These are phyloP conservation scores for Caprella mutica DNA, from an alignment of 2,888 invertebrate genomes.

Conservation along the genomic window DNA sequence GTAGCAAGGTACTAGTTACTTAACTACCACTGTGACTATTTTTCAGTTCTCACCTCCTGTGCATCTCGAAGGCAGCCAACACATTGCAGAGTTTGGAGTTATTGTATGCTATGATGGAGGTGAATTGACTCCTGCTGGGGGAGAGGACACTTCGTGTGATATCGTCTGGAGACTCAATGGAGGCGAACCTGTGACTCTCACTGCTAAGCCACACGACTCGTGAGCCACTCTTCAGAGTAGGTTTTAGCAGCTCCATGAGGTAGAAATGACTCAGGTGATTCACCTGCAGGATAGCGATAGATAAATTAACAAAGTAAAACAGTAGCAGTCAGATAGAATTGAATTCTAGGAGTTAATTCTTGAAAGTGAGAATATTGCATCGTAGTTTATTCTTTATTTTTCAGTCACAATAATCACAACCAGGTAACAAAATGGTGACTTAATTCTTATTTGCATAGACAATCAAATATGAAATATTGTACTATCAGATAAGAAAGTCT, in stretches of 20 bases:
- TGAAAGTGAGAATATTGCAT: too few relatives aligned
- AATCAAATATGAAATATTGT: too few relatives aligned
- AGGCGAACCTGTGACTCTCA: slow-evolving; percentile 55
- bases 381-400: too few relatives aligned
- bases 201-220: slow-evolving; percentile 78
- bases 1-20: too few relatives aligned
- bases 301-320: slow-evolving; percentile 38
- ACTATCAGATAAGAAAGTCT: too few relatives aligned
- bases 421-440: too few relatives aligned
- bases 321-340: slow-evolving; percentile 3
- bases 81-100: slow-evolving; percentile 81
- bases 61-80: slow-evolving; percentile 65
- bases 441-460: too few relatives aligned
- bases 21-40: too few relatives aligned
- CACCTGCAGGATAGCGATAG: too few relatives aligned
- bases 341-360: too few relatives aligned
- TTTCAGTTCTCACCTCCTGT: too few relatives aligned
- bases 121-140: slow-evolving; percentile 55
- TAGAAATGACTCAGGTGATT: slow-evolving; percentile 76
- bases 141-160: slow-evolving; percentile 49
- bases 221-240: slow-evolving; percentile 53
- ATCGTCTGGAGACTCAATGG: slow-evolving; percentile 42
- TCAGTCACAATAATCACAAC: too few relatives aligned
- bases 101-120: slow-evolving; percentile 77
- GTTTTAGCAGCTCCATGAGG: slow-evolving; percentile 60